These are phyloP conservation scores for Trematocara stigmaticum DNA, from an alignment of 2,113 vertebrate species.

Conservation along the genomic window DNA sequence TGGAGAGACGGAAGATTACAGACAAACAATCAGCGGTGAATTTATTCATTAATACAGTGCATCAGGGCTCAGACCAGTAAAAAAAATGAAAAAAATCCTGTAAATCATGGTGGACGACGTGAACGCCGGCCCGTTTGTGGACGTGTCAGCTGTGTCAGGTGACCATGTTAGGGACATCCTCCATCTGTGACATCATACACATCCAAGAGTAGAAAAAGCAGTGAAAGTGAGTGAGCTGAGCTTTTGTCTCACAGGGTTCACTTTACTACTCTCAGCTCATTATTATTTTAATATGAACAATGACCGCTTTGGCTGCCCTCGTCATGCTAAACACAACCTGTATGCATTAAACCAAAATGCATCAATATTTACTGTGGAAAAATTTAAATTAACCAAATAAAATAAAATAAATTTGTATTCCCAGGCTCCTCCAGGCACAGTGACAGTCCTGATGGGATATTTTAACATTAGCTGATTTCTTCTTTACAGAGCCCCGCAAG, in stretches of 20 bases:
- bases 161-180: neutral
- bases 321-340: neutral
- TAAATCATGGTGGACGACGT: neutral
- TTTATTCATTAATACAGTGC: neutral
- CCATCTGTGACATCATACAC: neutral
- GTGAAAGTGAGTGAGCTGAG: neutral
- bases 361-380: neutral
- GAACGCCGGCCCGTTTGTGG: neutral
- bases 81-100: neutral
- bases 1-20: no score
- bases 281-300: neutral
- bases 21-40: neutral
- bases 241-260: accelerated
- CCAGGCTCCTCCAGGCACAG: neutral
- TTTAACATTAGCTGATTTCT: neutral
- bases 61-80: neutral
- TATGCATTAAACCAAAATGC: neutral
- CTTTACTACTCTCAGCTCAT: neutral
- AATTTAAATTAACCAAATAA: neutral
- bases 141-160: neutral
- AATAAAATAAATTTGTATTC: accelerated
- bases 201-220: neutral
- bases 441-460: neutral
- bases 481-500: no score
- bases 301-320: accelerated